phyloP scores from a whole-genome alignment of 1,140 invertebrate genomes.

The Homalodisca vitripennis region DNA sequence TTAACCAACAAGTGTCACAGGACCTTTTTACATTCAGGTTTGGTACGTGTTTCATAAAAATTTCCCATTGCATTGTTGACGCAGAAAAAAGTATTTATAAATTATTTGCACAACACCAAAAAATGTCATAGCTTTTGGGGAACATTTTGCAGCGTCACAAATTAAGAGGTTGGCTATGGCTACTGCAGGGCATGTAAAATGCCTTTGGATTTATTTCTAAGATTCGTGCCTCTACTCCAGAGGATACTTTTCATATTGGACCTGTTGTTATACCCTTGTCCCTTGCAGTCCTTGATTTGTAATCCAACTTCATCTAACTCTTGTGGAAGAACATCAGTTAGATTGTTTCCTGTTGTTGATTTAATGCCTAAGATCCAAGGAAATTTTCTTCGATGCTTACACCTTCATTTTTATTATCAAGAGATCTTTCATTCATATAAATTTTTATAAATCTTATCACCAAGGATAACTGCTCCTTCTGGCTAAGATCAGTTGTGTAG shows the following conservation, averaged over 20 bases:
- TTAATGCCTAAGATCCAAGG: slow-evolving; percentile 5
- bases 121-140: too few species aligned
- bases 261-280: too few species aligned
- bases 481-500: slow-evolving; percentile 43
- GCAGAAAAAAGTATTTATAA: too few species aligned
- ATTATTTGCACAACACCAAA: too few species aligned
- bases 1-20: too few species aligned
- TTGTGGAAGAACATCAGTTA: slow-evolving; percentile 36
- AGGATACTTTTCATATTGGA: too few species aligned
- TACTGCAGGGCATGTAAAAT: slow-evolving; percentile 33
- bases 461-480: slow-evolving; percentile 41
- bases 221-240: slow-evolving; percentile 39
- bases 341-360: slow-evolving; percentile 10
- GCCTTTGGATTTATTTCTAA: slow-evolving; percentile 33
- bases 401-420: neutral
- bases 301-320: slow-evolving; percentile 29
- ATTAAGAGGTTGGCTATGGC: too few species aligned
- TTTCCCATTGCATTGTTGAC: too few species aligned
- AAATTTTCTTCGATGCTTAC: slow-evolving; percentile 17
- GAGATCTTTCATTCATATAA: neutral
- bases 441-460: neutral
- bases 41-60: too few species aligned
- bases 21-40: too few species aligned
- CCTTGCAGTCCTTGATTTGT: too few species aligned
- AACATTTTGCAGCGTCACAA: too few species aligned